Conservation (phyloP, 1,140 invertebrate species). For the Steinernema feltiae region DNA sequence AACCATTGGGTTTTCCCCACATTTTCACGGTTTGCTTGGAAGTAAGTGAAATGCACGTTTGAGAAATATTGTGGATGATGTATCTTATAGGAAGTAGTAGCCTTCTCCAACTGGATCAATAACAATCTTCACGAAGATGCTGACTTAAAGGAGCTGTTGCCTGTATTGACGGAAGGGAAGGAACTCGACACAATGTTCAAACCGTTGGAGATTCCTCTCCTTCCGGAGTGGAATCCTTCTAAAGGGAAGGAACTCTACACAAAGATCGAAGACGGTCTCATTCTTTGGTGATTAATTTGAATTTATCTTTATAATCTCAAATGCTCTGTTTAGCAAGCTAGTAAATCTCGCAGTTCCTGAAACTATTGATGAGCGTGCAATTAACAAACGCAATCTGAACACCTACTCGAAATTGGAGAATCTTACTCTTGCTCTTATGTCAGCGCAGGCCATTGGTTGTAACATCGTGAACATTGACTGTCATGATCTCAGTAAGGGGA, state of each 20-base stretch:
- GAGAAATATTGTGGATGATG: conserved; percentile 25
- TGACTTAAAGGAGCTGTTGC: conserved; percentile 80
- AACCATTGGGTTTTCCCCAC: too few species aligned
- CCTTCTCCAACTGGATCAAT: conserved; percentile 99
- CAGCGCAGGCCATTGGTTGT: conserved; percentile 91
- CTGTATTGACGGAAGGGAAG: conserved; percentile 81
- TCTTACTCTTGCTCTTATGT: conserved; percentile 83
- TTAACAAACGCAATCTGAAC: conserved; percentile 86
- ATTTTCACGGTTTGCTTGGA: conserved; percentile 59
- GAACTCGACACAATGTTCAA: too few species aligned
- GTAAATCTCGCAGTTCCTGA: conserved; percentile 97
- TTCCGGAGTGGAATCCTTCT: too few species aligned
- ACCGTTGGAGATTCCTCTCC: too few species aligned
- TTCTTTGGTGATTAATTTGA: conserved; percentile 73
- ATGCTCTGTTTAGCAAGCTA: conserved; percentile 80
- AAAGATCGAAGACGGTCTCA: conserved; percentile 88
- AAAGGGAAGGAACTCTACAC: too few species aligned
- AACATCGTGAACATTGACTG: conserved; percentile 98
- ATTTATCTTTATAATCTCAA: not conserved
- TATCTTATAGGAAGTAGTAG: conserved; percentile 74
- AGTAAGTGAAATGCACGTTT: conserved; percentile 35
- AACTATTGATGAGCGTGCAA: conserved; percentile 94
- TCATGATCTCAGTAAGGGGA: conserved; percentile 84
- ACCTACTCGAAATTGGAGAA: conserved; percentile 93
- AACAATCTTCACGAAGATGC: conserved; percentile 77